Evolutionary conservation across 2,888 invertebrate species (phyloP).

Genomic region (Phortica magna): DNA sequence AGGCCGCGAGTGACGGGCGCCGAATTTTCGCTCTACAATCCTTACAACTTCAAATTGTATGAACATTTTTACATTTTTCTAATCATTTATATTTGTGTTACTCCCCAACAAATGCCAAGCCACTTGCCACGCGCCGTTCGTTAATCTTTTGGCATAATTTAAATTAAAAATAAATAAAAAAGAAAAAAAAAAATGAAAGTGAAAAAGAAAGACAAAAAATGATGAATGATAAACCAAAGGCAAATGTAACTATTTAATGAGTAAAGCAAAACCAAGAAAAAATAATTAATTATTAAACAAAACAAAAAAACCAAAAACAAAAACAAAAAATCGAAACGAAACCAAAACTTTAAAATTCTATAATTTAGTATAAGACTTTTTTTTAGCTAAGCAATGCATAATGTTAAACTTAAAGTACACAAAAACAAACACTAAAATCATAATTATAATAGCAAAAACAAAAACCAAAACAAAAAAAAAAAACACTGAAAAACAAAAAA

Average conservation of each 20-base stretch:
- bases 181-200: not conserved
- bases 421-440: conserved; percentile 55
- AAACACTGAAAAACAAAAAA: conserved; percentile 47
- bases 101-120: not conserved
- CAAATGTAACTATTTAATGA: not conserved
- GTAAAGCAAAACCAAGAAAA: not conserved
- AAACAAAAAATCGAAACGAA: not conserved
- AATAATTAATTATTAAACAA: not conserved
- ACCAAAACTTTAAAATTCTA: not conserved
- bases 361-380: conserved; percentile 59
- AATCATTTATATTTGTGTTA: not conserved
- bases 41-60: conserved; percentile 40
- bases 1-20: no score
- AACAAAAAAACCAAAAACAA: not conserved
- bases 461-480: not conserved
- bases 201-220: not conserved
- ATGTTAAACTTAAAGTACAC: conserved; percentile 57
- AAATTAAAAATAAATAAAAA: not conserved
- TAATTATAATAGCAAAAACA: not conserved
- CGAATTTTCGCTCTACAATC: no score
- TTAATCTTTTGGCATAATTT: not conserved
- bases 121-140: not conserved
- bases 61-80: conserved; percentile 30
- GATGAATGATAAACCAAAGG: no score
- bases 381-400: conserved; percentile 68